phyloP scores from a whole-genome alignment of 1,140 invertebrate species.

The Heliconius hermathena region DNA sequence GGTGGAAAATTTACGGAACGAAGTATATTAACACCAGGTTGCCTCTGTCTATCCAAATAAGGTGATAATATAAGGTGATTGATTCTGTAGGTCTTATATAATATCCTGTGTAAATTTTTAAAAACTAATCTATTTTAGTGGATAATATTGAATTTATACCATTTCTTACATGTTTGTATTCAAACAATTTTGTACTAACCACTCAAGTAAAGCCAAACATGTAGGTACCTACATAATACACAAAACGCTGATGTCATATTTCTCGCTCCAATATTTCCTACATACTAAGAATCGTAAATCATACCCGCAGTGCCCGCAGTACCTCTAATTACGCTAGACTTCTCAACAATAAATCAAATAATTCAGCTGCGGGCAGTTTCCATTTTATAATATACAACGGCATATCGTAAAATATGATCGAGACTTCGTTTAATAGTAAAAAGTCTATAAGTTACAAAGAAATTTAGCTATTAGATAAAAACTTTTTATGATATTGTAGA shows the following conservation, averaged over 20 bases:
- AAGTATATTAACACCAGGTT: too few species aligned
- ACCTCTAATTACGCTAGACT: slow-evolving; percentile 37
- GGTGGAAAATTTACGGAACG: too few species aligned
- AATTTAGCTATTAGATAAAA: not conserved
- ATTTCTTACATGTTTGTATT: not conserved
- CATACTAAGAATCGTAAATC: slow-evolving; percentile 31
- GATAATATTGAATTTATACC: not conserved
- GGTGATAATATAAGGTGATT: too few species aligned
- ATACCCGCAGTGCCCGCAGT: slow-evolving; percentile 38
- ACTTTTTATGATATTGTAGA: not conserved
- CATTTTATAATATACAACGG: slow-evolving; percentile 34
- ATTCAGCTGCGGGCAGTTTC: slow-evolving; percentile 40
- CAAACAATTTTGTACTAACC: not conserved
- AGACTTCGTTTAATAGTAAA: slow-evolving; percentile 28
- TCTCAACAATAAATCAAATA: slow-evolving; percentile 39
- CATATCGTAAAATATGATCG: slow-evolving; percentile 32
- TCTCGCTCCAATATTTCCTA: slow-evolving; percentile 6
- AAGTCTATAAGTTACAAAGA: slow-evolving; percentile 5
- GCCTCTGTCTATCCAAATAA: too few species aligned
- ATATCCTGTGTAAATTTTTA: not conserved
- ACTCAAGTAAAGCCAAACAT: not conserved
- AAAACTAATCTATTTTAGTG: too few species aligned
- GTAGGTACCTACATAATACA: not conserved
- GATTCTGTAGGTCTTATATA: not conserved
- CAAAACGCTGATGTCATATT: slow-evolving; percentile 10